These are phyloP conservation scores for Leuctra nigra DNA, from an alignment of 2,888 invertebrate species.

Conservation along the genomic window DNA sequence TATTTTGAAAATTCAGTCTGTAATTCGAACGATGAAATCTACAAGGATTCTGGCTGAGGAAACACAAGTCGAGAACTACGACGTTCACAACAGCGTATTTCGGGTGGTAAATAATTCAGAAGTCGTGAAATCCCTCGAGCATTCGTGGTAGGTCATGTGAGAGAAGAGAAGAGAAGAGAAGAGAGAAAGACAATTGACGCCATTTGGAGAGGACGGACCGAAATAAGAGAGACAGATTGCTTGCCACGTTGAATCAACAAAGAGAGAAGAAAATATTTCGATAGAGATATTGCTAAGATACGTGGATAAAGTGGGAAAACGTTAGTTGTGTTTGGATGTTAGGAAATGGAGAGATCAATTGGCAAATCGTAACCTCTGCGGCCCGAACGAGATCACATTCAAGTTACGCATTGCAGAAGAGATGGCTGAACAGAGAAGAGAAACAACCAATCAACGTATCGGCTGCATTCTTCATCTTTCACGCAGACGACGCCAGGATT, in stretches of 20 bases:
- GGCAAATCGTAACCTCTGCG: slow-evolving; percentile 1
- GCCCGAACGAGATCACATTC: background rate
- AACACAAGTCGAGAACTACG: background rate
- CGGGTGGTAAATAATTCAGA: slow-evolving; percentile 14
- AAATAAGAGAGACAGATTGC: background rate
- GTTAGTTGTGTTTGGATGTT: background rate
- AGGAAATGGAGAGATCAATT: slow-evolving; percentile 4
- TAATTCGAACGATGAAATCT: no score
- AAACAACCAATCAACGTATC: background rate
- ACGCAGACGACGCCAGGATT: no score
- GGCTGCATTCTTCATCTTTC: background rate
- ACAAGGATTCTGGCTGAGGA: background rate
- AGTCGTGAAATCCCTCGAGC: background rate
- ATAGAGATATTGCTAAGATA: slow-evolving; percentile 9
- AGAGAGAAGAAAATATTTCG: background rate
- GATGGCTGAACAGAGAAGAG: background rate
- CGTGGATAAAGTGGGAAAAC: slow-evolving; percentile 6
- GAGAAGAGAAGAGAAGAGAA: background rate
- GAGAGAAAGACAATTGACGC: slow-evolving; percentile 4
- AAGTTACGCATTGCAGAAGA: slow-evolving; percentile 8
- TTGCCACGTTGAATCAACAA: background rate
- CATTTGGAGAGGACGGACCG: background rate
- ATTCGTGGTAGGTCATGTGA: slow-evolving; percentile 1
- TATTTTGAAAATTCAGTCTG: no score
- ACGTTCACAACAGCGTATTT: background rate